A percentile compares a stretch with the other conserved stretches of the same genome.
phyloP scores from a whole-genome alignment of 1,140 invertebrate genomes.

The Globodera ellingtonae region DNA sequence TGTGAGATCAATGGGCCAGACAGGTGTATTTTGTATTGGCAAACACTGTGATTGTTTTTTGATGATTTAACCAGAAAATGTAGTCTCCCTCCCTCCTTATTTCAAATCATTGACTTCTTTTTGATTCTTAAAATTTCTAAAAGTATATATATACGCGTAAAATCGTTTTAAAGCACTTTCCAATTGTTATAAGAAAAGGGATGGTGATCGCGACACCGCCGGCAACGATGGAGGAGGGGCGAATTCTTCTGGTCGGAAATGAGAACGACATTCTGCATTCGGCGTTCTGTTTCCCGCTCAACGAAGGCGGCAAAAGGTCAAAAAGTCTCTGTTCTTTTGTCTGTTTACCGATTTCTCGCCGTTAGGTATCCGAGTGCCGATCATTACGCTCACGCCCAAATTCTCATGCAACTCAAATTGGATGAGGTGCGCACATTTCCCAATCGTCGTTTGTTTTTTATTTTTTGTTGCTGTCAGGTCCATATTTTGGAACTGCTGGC shows the following conservation, averaged over 20 bases:
- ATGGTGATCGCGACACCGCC: conserved; percentile 22
- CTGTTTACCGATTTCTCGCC: neutral
- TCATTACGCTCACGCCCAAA: conserved; percentile 62
- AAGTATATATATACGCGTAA: neutral
- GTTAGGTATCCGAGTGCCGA: conserved; percentile 58
- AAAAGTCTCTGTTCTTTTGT: neutral
- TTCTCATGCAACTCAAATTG: conserved; percentile 47
- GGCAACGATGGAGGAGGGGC: conserved; percentile 44
- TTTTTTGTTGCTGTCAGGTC: conserved; percentile 40
- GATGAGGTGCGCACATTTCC: conserved; percentile 19
- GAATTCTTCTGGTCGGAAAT: conserved; percentile 60
- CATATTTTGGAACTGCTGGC: conserved; percentile 61
- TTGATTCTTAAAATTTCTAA: neutral
- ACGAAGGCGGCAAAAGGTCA: conserved; percentile 59
- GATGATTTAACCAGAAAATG: too few species aligned
- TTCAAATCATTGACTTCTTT: neutral
- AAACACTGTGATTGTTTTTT: neutral
- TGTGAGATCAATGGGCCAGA: too few species aligned
- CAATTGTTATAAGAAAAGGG: neutral
- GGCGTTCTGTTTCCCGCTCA: conserved; percentile 57
- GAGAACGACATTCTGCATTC: conserved; percentile 61
- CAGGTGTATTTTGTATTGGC: neutral
- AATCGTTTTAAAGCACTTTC: neutral
- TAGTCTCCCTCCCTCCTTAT: neutral
- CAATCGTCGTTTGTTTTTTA: neutral